Conservation (phyloP, 2,888 invertebrate species). For the Theodoxus fluviatilis region DNA sequence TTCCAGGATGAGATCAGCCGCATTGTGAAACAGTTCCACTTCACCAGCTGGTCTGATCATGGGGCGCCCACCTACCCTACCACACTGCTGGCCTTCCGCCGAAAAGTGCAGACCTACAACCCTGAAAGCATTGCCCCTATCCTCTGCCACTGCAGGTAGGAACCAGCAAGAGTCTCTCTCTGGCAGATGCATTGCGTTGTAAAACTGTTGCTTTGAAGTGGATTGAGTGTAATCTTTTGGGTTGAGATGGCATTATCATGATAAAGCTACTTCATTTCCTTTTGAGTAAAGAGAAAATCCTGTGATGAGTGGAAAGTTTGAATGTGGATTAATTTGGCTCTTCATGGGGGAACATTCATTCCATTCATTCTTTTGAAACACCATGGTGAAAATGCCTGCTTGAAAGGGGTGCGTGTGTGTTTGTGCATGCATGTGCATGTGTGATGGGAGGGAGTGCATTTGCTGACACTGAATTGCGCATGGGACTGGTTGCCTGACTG, state of each 20-base stretch:
- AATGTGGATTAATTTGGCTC: no score
- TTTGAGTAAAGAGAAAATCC: no score
- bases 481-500: neutral
- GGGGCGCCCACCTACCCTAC: slow-evolving; percentile 57
- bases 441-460: neutral
- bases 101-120: slow-evolving; percentile 54
- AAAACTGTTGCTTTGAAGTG: no score
- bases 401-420: neutral
- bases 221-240: no score
- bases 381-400: no score
- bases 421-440: neutral
- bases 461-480: neutral
- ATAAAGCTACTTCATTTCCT: no score
- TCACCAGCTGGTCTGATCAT: slow-evolving; percentile 59
- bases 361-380: no score
- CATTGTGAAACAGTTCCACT: slow-evolving; percentile 59
- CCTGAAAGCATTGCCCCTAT: slow-evolving; percentile 51
- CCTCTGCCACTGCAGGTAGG: slow-evolving; percentile 56
- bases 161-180: no score
- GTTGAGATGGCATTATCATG: no score
- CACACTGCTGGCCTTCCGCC: slow-evolving; percentile 51
- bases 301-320: no score
- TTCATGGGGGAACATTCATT: no score
- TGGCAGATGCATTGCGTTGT: no score
- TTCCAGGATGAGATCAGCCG: slow-evolving; percentile 46